Base-by-base conservation (phyloP, 2,113 vertebrate species). In the Tupaia chinensis region DNA sequence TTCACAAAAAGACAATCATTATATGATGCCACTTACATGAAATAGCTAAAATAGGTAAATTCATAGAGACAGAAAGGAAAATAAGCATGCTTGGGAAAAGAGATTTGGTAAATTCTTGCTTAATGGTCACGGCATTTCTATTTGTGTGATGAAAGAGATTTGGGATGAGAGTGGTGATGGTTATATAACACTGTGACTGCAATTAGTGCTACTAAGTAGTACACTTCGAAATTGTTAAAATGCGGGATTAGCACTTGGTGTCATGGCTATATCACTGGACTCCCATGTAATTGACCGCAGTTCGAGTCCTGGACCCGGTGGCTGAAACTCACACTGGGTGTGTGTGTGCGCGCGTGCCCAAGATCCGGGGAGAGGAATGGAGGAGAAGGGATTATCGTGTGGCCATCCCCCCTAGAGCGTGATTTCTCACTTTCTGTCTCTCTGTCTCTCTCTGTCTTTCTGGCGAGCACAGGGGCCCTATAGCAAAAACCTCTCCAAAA, bases 1-100 rank as follows among this genome's bases (percentile, higher is more conserved):
- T 17, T 72, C 81, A 86, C 56, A 58, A 82, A 88, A 92, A 7
- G n/a, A 76, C 61, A 96, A 76, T 80, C 68, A 56, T 65, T 78
- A 2, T 23, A 82, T 32, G 29, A 79, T 25, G 91, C 34, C 7
- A 69, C 23, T 90, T 86, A 80, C 0, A 74, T 53, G 32, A 76
- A 80, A 86, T 68, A 61, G 9, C 66, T 90, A 80, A 3, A 58
- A 65, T 12, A 80, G 32, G 60, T 17, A 86, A 90, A 61, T 69
- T 74, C n/a, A 61, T 29, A 80, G 16, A 54, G 7, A 80, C 4
- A 34, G 66, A 82, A 92, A 84, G 2, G 44, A 61, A 29, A 79
- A 77, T 29, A 19, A 12, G 89, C 9, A 69, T 25, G 11, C 25
- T 4, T n/a, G 1, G 1, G 6, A 25, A 23, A 66, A 20, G 13